A percentile compares a stretch with the other conserved stretches of the same genome.
phyloP scores from a whole-genome alignment of 1,140 invertebrate species.

The Dicyema japonicum region DNA sequence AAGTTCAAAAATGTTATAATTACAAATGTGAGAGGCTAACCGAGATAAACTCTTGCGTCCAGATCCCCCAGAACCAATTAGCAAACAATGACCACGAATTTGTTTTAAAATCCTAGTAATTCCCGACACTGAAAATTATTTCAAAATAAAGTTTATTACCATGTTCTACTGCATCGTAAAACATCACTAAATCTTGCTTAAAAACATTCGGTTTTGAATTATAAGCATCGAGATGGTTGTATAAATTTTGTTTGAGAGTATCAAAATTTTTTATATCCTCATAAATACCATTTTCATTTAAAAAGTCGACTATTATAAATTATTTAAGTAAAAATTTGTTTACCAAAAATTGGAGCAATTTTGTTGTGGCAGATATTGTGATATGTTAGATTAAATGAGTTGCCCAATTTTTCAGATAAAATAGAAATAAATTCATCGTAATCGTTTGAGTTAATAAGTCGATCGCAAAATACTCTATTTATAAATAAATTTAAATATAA shows the following conservation, averaged over 20 bases:
- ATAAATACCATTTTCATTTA: slow-evolving; percentile 35
- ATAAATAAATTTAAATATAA: slow-evolving; percentile 5
- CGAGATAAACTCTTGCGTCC: slow-evolving; percentile 16
- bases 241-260: slow-evolving; percentile 28
- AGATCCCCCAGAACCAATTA: slow-evolving; percentile 37
- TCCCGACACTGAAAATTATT: slow-evolving; percentile 26
- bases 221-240: slow-evolving; percentile 37
- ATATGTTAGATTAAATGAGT: slow-evolving; percentile 38
- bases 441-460: slow-evolving; percentile 41
- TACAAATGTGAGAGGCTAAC: slow-evolving; percentile 27
- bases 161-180: slow-evolving; percentile 46
- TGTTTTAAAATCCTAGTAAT: slow-evolving; percentile 45
- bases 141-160: slow-evolving; percentile 10
- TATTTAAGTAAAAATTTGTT: slow-evolving; percentile 8
- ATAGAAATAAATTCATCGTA: slow-evolving; percentile 35
- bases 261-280: slow-evolving; percentile 34
- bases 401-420: slow-evolving; percentile 33
- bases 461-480: slow-evolving; percentile 37
- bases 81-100: slow-evolving; percentile 40
- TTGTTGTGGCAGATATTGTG: slow-evolving; percentile 41
- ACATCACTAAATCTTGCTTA: slow-evolving; percentile 41
- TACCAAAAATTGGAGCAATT: slow-evolving; percentile 36
- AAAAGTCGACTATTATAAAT: slow-evolving; percentile 26
- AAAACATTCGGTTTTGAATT: slow-evolving; percentile 37
- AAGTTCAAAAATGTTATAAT: slow-evolving; percentile 38